Base-by-base conservation (phyloP, 2,113 vertebrate genomes). In the Trochalopteron elliotii region DNA sequence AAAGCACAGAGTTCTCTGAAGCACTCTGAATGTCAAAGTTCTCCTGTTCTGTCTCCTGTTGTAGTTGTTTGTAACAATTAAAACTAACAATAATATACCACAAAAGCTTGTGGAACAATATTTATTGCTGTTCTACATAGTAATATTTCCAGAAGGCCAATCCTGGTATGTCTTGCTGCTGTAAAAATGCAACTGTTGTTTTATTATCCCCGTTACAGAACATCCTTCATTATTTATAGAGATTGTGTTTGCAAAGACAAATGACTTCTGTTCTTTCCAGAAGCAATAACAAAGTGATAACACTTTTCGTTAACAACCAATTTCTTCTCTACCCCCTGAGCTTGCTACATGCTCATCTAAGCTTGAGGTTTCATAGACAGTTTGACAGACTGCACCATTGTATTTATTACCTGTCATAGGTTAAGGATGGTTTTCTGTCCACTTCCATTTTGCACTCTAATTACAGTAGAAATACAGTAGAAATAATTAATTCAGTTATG, bases 151-250 rank as follows among this genome's bases (percentile, higher is more conserved):
- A 93, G 35, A 64, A 92, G 71, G 21, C 75, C 45, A 86, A 74
- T 61, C 60, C 71, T 93, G 60, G 53, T 93, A 77, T 50, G 47
- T 91, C 88, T 92, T 35, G 7, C 74, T 91, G 72, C 84, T 11
- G 11, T 97, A 96, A 96, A 98, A 97, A 97, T 83, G 90, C 83
- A 97, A 92, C 88, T 95, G 82, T 82, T 15, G 5, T 87, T 97
- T 96, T 97, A 97, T 98, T 97, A 96, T 93, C 96, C 95, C 94
- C 0, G 9, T 96, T 96, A 93, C 77, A 83, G 60, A 97, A 75
- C 91, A 97, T 97, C 89, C 87, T 96, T 94, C 92, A 96, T 96
- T 96, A 94, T 94, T 97, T 93, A 97, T 93, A 97, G 94, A 96
- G 81, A 96, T 67, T 95, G 86, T 97, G 93, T 82, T 89, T 93